These are phyloP conservation scores for Corydoras sp. DNA, from an alignment of 2,113 vertebrate genomes.

Conservation along the genomic window DNA sequence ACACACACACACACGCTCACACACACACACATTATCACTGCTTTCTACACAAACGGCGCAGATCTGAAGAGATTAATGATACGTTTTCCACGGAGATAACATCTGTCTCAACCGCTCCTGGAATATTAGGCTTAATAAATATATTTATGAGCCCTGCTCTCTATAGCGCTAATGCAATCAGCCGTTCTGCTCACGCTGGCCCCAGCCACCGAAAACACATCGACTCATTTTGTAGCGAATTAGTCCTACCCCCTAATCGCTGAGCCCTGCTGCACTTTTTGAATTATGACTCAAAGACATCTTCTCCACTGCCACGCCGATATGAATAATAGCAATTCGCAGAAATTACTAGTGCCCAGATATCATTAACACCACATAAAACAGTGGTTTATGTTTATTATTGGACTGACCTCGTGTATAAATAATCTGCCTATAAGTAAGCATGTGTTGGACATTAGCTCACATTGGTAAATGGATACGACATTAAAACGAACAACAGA, in stretches of 20 bases:
- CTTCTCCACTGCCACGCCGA: constrained; percentile 78
- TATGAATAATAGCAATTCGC: constrained; percentile 98
- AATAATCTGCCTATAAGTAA: constrained; percentile 90
- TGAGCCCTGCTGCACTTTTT: constrained; percentile 88
- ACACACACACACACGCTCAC: constrained; percentile 26
- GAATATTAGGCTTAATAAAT: constrained; percentile 91
- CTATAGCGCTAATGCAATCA: constrained; percentile 87
- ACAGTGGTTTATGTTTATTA: constrained; percentile 97
- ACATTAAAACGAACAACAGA: constrained; percentile 94
- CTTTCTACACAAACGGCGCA: constrained; percentile 50
- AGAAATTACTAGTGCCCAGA: constrained; percentile 95
- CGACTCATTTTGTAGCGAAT: constrained; percentile 87
- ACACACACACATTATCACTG: constrained; percentile 39
- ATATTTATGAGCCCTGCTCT: constrained; percentile 89
- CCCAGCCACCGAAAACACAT: constrained; percentile 80
- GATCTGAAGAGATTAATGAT: constrained; percentile 59
- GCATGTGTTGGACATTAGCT: constrained; percentile 79
- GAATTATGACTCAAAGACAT: constrained; percentile 84
- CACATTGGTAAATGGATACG: constrained; percentile 92
- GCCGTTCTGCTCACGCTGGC: constrained; percentile 82
- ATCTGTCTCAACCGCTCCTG: constrained; percentile 70
- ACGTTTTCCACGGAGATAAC: constrained; percentile 57
- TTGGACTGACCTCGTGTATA: constrained; percentile 95
- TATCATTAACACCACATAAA: constrained; percentile 99
- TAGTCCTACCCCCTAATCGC: constrained; percentile 87